These are phyloP conservation scores for Schizotus pectinicornis DNA, from an alignment of 2,888 invertebrate genomes.

Conservation along the genomic window DNA sequence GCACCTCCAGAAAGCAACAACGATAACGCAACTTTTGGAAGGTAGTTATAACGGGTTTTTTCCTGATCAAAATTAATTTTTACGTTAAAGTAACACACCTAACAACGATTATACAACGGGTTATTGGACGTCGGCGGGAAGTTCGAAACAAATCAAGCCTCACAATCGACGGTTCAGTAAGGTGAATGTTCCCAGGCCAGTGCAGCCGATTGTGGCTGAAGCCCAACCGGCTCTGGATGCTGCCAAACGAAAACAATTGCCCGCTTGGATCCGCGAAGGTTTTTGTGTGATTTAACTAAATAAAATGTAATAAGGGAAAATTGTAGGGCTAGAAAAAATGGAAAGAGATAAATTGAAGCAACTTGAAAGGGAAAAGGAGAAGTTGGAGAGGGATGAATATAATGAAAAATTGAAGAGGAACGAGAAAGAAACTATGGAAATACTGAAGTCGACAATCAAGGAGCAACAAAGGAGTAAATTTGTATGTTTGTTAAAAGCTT, in stretches of 20 bases:
- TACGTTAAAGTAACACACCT: slow-evolving; percentile 34
- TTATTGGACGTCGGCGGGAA: slow-evolving; percentile 52
- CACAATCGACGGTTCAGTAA: slow-evolving; percentile 57
- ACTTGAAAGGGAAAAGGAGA: slow-evolving; percentile 77
- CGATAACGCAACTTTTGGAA: slow-evolving; percentile 44
- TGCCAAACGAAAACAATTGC: slow-evolving; percentile 85
- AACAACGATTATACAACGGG: slow-evolving; percentile 30
- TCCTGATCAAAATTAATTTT: slow-evolving; percentile 6
- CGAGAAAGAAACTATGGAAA: slow-evolving; percentile 62
- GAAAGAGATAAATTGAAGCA: slow-evolving; percentile 91
- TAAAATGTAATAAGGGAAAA: too few relatives aligned
- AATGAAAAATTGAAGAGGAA: slow-evolving; percentile 62
- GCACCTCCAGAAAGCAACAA: slow-evolving; percentile 43
- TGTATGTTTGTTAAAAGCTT: slow-evolving; percentile 56
- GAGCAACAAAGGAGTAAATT: slow-evolving; percentile 66
- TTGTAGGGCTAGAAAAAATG: slow-evolving; percentile 91
- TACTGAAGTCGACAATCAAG: slow-evolving; percentile 52
- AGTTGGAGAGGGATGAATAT: slow-evolving; percentile 67
- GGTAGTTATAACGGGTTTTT: slow-evolving; percentile 25
- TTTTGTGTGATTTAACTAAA: slow-evolving; percentile 20
- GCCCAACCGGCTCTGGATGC: slow-evolving; percentile 68
- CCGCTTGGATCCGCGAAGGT: slow-evolving; percentile 98
- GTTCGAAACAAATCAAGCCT: slow-evolving; percentile 54
- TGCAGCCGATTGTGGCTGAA: slow-evolving; percentile 34
- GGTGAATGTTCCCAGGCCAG: slow-evolving; percentile 52